Evolutionary conservation across 2,113 vertebrate species (phyloP), one percentile per base, ranked within the genome.

Genomic region (Oreochromis spilurus): DNA sequence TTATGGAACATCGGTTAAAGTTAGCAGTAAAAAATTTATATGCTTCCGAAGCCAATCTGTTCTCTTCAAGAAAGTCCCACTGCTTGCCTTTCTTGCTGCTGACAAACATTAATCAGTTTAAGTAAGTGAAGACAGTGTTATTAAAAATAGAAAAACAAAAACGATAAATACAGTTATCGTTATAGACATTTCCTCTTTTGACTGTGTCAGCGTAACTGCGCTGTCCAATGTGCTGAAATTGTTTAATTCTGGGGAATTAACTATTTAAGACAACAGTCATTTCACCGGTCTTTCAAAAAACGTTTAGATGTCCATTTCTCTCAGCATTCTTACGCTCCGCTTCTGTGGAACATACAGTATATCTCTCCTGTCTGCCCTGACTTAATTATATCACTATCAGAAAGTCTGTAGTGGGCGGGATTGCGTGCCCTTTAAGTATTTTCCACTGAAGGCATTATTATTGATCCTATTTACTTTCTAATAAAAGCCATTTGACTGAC

Each of bases 191-290:
- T 50, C 1, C 16, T 9, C 1, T 38, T 55, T 40, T 34, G 2
- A 38, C 16, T 4, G 2, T 55, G 34, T 7, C 60, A 6, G 1
- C 21, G 3, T n/a, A 2, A 34, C 4, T 5, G 5, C 14, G 82
- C 84, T 96, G 17, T 94, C 96, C 93, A 92, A 93, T 88, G 86
- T 90, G 12, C 89, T 93, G 81, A 79, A 82, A 29, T 13, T 2
- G 17, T 62, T 36, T 12, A 11, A 36, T 19, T 3, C 2, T 7
- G 24, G 14, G 70, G 24, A 29, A 75, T 31, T 14, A 14, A 58
- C 9, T 14, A 31, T 8, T 31, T 17, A 26, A 13, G 9, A 40
- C 4, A 60, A 24, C 36, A 17, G 4, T 62, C 31, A 19, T 3
- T 43, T 12, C 2, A 31, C 13, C 5, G n/a, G 19, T 53, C 43